Evolutionary conservation across 1,140 invertebrate species (phyloP), one percentile per base, ranked within the genome.

Genomic region (Brachionus calyciflorus): DNA sequence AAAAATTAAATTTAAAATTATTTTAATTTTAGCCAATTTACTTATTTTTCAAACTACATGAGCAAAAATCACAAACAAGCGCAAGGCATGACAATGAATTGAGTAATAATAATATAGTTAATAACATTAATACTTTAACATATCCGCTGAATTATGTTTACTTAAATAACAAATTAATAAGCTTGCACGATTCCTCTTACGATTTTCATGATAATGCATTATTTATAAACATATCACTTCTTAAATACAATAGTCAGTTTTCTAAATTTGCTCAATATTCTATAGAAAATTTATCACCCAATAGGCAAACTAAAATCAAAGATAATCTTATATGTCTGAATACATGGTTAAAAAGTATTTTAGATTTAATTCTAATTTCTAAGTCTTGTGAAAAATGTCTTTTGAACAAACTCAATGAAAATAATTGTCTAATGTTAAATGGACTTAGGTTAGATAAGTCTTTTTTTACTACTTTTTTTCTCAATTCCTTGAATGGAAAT

Each of bases 191-290:
- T 5, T 19, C 26, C 19, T 12, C 17, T 19, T 10, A 21, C 40
- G 69, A 73, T 33, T 19, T 73, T 37, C 69, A 73, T 37, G 69
- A 73, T 17, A 51, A 37, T 30, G 69, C 69, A 51, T 73, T 73
- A 9, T 73, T 73, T 17, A 51, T 51, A 21, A 73, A 51, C 14
- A 33, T 73, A 1, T 37, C 28, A 17, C 33, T 55, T 21, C 9
- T 73, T 28, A 73, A 73, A 12, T 26, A 73, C 17, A 7, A 40
- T 12, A 17, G 26, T 26, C 14, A 53, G 12, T 65, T 44, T 65
- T 65, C 60, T 19, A 41, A 44, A 19, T 65, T 30, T 44, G 21
- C 33, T 65, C 33, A 46, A 44, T 65, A 65, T 65, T 24, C 14
- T 44, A 65, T 65, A 12, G 17, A 65, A 2, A 65, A 26, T 44